Base-by-base conservation (phyloP, 2,113 vertebrate species). In the Phylloscopus whistleri region DNA sequence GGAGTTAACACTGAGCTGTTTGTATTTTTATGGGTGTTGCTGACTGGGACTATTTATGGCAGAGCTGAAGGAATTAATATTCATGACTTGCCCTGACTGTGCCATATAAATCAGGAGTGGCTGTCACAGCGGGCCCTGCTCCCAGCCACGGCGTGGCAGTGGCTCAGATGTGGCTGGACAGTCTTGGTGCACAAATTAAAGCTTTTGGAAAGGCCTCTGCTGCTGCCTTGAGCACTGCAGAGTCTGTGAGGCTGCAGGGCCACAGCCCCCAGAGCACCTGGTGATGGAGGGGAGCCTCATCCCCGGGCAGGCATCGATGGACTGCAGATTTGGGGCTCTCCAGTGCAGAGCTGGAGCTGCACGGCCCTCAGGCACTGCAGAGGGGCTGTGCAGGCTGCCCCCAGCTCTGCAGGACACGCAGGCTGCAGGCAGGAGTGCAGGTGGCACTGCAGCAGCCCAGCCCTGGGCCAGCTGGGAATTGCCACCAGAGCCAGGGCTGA, bases 281-380 rank as follows among this genome's bases (percentile, higher is more conserved):
- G 11, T 7, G 18, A 2, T 2, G 16, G 5, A 7, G 52, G 22
- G 31, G 62, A 30, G 22, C 37, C 51, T 14, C 30, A 9, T 9
- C 31, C 39, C 8, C 2, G 44, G 58, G 16, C 11, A 13, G 17
- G 21, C 2, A 1, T 1, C 0, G 0, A 14, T 0, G 20, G 58
- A 6, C 30, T 48, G 24, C 27, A 56, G 41, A 5, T 5, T n/a
- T 41, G 11, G 62, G n/a, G 37, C 62, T 59, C 0, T 8, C 0
- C 3, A 14, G 35, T 2, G 11, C 80, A 35, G 6, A 7, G 7
- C 56, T 35, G 53, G 31, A 26, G 8, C 37, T 3, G 2, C 51
- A 37, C 0, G 0, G 24, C 43, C 37, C 17, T 31, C 39, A 53
- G 49, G 31, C 22, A 8, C 5, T 3, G 1, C 23, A 26, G n/a